Percentiles rank a stretch among this genome's conserved stretches.
Evolutionary conservation across 2,113 vertebrate species (phyloP).

Genomic region (Sylvia atricapilla): DNA sequence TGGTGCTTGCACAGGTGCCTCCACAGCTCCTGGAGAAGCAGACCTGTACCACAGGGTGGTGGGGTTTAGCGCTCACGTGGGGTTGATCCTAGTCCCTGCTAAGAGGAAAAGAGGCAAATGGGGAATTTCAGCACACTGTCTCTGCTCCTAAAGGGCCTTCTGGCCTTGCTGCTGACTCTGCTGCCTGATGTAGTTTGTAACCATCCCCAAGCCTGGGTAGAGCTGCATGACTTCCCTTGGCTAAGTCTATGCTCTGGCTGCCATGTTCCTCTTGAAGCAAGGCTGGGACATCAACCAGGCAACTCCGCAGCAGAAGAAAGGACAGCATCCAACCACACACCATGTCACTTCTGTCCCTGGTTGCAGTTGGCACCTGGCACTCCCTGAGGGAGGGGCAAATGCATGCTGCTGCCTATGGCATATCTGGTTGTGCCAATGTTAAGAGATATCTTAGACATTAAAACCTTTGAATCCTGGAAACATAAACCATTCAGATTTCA

Average conservation of each 20-base stretch:
- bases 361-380: background rate
- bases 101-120: background rate
- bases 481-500: background rate
- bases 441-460: background rate
- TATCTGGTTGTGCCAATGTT: background rate
- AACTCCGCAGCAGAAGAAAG: background rate
- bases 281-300: background rate
- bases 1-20: background rate
- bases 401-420: background rate
- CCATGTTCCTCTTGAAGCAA: background rate
- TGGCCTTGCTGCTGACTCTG: background rate
- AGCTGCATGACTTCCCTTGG: background rate
- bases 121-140: background rate
- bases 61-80: background rate
- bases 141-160: background rate
- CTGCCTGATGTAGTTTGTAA: background rate
- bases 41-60: background rate
- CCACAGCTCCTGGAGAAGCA: accelerated
- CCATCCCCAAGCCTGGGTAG: background rate
- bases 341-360: background rate
- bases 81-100: background rate
- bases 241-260: background rate
- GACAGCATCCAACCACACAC: background rate
- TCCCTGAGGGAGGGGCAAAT: background rate
- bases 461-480: background rate